Percentiles rank a stretch among this genome's conserved stretches.
Evolutionary conservation across 2,113 vertebrate species (phyloP).

Genomic region (Limanda limanda): DNA sequence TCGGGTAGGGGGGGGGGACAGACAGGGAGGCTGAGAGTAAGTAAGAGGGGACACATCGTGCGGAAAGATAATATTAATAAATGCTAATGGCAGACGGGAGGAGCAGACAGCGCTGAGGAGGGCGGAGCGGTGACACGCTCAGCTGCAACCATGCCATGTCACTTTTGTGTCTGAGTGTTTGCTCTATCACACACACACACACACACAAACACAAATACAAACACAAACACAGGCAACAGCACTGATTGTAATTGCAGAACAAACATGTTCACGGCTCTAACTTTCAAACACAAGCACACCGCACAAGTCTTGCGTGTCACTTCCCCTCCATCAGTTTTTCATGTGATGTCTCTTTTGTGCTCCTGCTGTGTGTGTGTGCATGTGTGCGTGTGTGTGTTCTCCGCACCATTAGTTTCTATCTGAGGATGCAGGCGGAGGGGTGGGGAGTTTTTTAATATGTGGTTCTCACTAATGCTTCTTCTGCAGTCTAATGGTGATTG

Average conservation of each 20-base stretch:
- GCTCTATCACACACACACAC: too few species aligned
- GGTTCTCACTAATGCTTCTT: slow-evolving; percentile 45
- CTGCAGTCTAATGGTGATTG: slow-evolving; percentile 56
- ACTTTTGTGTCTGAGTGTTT: slow-evolving; percentile 7
- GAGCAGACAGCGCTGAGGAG: slow-evolving; percentile 16
- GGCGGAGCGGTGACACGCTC: slow-evolving; percentile 1
- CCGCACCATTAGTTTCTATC: slow-evolving; percentile 26
- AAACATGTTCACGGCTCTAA: slow-evolving; percentile 15
- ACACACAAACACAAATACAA: not conserved
- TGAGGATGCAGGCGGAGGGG: not conserved
- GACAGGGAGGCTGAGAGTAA: slow-evolving; percentile 6
- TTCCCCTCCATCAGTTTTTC: slow-evolving; percentile 14
- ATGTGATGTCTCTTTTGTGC: not conserved
- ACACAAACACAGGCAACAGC: too few species aligned
- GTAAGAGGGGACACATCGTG: not conserved
- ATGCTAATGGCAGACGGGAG: slow-evolving; percentile 17
- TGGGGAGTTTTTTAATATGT: slow-evolving; percentile 47
- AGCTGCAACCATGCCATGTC: slow-evolving; percentile 6
- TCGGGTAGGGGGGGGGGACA: not conserved
- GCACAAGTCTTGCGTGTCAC: slow-evolving; percentile 19
- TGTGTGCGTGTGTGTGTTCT: slow-evolving; percentile 6
- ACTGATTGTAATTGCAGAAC: slow-evolving; percentile 13
- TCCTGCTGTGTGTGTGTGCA: not conserved
- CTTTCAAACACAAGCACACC: slow-evolving; percentile 18
- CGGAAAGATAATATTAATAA: slow-evolving; percentile 20